Percentiles rank a stretch among this genome's conserved stretches.
Evolutionary conservation across 2,113 vertebrate genomes (phyloP).

Genomic region (Brevimyrus niger): DNA sequence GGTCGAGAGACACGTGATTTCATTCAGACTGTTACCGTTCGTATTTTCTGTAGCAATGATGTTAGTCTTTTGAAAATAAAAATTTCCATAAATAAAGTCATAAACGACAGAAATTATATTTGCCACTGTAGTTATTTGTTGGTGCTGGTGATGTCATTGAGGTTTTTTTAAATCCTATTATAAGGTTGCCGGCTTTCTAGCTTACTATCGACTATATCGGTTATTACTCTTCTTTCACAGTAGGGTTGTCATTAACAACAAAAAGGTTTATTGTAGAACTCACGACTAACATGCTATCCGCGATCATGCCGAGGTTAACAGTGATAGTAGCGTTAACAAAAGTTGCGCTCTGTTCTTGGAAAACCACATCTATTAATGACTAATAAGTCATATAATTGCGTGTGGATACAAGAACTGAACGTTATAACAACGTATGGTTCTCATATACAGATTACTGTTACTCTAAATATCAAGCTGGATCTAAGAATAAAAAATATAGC

Average conservation of each 20-base stretch:
- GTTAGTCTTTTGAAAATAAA: not conserved
- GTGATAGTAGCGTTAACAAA: not conserved
- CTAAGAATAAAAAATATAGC: not conserved
- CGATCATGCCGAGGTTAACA: not conserved
- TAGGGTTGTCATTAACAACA: not conserved
- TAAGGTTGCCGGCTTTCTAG: not conserved
- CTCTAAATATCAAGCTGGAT: not conserved
- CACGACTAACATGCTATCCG: not conserved
- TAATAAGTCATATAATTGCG: not conserved
- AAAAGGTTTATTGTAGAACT: not conserved
- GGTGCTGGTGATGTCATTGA: not conserved
- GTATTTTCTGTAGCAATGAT: not conserved
- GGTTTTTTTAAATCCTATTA: not conserved
- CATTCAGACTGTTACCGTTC: not conserved
- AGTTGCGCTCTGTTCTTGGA: not conserved
- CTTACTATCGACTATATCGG: not conserved
- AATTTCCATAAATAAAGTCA: too few relatives aligned
- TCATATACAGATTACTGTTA: not conserved
- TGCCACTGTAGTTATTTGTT: not conserved
- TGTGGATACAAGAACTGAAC: not conserved
- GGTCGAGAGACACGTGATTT: slow-evolving; percentile 1
- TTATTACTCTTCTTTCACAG: not conserved
- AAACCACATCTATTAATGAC: not conserved
- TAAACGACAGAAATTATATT: not conserved
- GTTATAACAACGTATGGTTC: not conserved